Evolutionary conservation across 2,113 vertebrate genomes (phyloP).

Genomic region (Eidolon helvum): DNA sequence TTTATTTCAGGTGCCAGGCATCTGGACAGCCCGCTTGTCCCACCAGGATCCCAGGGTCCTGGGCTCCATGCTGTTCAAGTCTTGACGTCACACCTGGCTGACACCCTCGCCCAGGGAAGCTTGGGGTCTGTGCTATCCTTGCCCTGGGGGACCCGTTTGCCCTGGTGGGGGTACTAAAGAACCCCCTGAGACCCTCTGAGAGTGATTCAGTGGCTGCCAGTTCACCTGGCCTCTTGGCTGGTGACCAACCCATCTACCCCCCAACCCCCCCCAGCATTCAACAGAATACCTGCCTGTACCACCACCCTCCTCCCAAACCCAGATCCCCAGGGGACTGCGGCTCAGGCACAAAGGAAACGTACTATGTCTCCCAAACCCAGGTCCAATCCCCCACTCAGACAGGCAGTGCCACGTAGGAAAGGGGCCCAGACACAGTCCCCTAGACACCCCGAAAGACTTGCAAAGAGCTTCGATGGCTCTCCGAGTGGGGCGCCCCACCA

Average conservation of each 20-base stretch:
- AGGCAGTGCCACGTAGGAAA: background rate
- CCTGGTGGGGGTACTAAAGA: background rate
- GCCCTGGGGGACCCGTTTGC: background rate
- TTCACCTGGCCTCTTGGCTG: background rate
- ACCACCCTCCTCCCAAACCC: background rate
- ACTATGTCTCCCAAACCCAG: background rate
- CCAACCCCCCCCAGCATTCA: background rate
- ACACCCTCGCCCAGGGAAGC: background rate
- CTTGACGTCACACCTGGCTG: background rate
- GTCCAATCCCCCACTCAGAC: background rate
- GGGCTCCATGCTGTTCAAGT: background rate
- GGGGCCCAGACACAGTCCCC: background rate
- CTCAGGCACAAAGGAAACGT: background rate
- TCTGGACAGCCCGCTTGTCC: background rate
- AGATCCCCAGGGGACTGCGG: background rate
- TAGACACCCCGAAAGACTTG: background rate
- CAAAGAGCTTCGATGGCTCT: too few relatives aligned
- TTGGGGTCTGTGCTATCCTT: background rate
- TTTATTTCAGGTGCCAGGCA: background rate
- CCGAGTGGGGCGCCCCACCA: background rate
- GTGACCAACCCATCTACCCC: background rate
- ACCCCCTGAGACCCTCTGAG: background rate
- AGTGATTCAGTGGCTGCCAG: background rate
- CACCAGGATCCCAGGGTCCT: background rate
- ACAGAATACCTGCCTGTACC: background rate